A percentile compares a stretch with the other conserved stretches of the same genome.
Evolutionary conservation across 2,888 invertebrate species (phyloP).

Genomic region (Tetranychus truncatus): DNA sequence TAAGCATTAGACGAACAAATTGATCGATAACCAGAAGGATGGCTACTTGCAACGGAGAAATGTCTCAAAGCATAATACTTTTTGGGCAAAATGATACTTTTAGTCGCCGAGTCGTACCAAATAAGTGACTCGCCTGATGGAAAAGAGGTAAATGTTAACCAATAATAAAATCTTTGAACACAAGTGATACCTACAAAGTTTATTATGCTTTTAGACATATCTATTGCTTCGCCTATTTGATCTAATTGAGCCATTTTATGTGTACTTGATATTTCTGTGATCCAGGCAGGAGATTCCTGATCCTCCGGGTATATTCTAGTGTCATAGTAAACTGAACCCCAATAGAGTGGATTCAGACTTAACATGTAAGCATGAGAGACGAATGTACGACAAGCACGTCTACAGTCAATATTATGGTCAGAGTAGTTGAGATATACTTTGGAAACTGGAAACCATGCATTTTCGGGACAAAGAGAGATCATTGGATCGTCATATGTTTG

Average conservation of each 20-base stretch:
- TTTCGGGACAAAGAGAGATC: not conserved
- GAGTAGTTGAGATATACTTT: not conserved
- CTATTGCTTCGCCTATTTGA: not conserved
- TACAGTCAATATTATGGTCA: not conserved
- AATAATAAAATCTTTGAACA: not conserved
- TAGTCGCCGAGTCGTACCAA: not conserved
- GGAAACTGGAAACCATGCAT: not conserved
- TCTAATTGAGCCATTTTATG: not conserved
- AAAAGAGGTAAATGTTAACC: not conserved
- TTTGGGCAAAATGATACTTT: not conserved
- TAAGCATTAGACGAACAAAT: not conserved
- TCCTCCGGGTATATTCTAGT: not conserved
- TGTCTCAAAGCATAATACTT: not conserved
- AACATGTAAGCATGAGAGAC: not conserved
- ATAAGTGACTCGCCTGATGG: not conserved
- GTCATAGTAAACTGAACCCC: not conserved
- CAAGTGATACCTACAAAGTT: not conserved
- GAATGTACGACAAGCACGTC: not conserved
- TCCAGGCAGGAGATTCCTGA: not conserved
- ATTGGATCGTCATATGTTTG: not conserved
- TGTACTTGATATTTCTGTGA: not conserved
- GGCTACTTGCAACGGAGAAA: not conserved
- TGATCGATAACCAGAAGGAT: not conserved
- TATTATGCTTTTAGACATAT: not conserved
- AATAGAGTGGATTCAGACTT: not conserved